Percentiles rank a stretch among this genome's conserved stretches.
phyloP scores from a whole-genome alignment of 2,888 invertebrate genomes.

The Drymonia ruficornis region DNA sequence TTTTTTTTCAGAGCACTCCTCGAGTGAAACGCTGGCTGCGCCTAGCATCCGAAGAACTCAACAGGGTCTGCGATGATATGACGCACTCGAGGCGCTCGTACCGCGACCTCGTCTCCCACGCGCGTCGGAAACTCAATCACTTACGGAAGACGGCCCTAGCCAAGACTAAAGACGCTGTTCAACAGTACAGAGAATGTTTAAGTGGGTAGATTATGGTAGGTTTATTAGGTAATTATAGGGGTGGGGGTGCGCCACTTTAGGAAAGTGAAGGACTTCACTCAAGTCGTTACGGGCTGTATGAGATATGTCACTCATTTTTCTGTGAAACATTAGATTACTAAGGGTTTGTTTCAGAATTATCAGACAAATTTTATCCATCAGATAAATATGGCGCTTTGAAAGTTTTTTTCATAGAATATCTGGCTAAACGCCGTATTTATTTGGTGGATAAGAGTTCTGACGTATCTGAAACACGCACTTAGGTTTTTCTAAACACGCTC shows the following conservation, averaged over 20 bases:
- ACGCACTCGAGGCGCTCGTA: slow-evolving; percentile 64
- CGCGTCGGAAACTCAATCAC: slow-evolving; percentile 58
- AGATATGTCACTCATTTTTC: too few species aligned
- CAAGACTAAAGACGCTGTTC: slow-evolving; percentile 41
- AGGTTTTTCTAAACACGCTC: not conserved
- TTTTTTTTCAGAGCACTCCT: slow-evolving; percentile 56
- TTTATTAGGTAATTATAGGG: slow-evolving; percentile 10
- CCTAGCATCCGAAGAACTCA: slow-evolving; percentile 63
- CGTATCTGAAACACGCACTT: too few species aligned
- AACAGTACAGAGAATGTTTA: slow-evolving; percentile 51
- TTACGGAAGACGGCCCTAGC: slow-evolving; percentile 51
- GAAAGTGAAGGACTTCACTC: not conserved
- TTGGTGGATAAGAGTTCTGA: too few species aligned
- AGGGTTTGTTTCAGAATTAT: too few species aligned
- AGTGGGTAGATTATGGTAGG: slow-evolving; percentile 9
- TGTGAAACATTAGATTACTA: too few species aligned
- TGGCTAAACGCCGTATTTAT: too few species aligned
- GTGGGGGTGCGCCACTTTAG: slow-evolving; percentile 11
- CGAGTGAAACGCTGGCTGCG: slow-evolving; percentile 68
- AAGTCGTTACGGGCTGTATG: too few species aligned
- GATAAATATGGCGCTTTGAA: too few species aligned
- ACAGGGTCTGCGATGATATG: slow-evolving; percentile 67
- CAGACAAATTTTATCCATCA: too few species aligned
- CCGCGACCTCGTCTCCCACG: slow-evolving; percentile 65
- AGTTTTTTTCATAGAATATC: too few species aligned